Conservation (phyloP, 2,888 invertebrate species). For the Lathronympha strigana region DNA sequence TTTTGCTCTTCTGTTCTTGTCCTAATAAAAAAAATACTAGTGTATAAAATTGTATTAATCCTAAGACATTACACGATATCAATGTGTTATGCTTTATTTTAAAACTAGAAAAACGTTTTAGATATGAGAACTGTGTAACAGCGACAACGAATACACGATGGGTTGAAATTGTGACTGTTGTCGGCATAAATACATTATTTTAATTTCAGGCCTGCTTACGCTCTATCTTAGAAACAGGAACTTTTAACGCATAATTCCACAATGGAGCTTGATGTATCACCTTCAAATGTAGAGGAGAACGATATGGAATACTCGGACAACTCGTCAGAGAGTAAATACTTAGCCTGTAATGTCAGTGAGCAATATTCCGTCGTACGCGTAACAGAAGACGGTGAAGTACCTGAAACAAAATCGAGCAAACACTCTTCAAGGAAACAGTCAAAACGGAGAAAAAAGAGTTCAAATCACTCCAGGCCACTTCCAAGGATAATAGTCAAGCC, state of each 20-base stretch:
- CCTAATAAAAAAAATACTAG: constrained; percentile 54
- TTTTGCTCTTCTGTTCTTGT: constrained; percentile 67
- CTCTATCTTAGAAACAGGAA: constrained; percentile 49
- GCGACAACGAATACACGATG: constrained; percentile 65
- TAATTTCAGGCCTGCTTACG: constrained; percentile 54
- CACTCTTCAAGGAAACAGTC: constrained; percentile 89
- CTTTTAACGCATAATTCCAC: constrained; percentile 49
- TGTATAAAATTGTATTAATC: constrained; percentile 54
- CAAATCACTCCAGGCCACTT: constrained; percentile 85
- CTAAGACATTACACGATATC: constrained; percentile 49
- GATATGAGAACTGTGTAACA: constrained; percentile 47
- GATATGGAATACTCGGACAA: constrained; percentile 74
- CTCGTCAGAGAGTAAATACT: constrained; percentile 71
- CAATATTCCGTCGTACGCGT: constrained; percentile 77
- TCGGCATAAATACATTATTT: constrained; percentile 70
- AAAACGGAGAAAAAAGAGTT: constrained; percentile 92
- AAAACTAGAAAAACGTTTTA: constrained; percentile 47
- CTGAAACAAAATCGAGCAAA: constrained; percentile 86
- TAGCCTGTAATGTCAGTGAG: constrained; percentile 70
- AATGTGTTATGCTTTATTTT: constrained; percentile 59
- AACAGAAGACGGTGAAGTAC: constrained; percentile 70
- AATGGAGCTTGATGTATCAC: constrained; percentile 78
- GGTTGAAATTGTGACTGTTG: constrained; percentile 78
- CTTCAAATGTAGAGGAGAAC: constrained; percentile 60
- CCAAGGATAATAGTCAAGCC: constrained; percentile 94